Evolutionary conservation across 2,113 vertebrate genomes (phyloP).

Genomic region (Ciconia boyciana): DNA sequence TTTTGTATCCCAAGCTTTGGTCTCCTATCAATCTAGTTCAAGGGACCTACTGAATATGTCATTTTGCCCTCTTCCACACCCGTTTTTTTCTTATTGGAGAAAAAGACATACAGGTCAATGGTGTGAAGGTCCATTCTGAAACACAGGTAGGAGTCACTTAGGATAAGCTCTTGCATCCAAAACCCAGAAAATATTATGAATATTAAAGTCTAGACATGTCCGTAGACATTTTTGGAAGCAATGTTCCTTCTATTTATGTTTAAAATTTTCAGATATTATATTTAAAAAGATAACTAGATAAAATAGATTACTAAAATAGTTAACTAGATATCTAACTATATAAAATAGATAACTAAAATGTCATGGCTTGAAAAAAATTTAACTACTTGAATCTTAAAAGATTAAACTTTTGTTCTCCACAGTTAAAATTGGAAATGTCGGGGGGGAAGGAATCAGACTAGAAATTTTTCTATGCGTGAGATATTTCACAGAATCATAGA

Average conservation of each 20-base stretch:
- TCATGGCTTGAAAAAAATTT: background rate
- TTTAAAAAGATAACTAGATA: background rate
- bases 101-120: background rate
- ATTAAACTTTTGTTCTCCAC: background rate
- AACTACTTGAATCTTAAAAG: background rate
- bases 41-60: background rate
- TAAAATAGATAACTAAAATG: background rate
- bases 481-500: background rate
- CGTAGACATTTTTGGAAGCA: background rate
- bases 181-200: background rate
- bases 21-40: fast-evolving
- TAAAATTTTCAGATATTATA: background rate
- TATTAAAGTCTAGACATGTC: background rate
- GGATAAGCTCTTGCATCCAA: background rate
- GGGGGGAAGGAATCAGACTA: background rate
- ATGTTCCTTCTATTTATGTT: background rate
- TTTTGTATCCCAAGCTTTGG: background rate
- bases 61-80: background rate
- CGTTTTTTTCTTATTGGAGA: background rate
- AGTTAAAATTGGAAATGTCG: background rate
- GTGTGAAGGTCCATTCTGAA: background rate
- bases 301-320: background rate
- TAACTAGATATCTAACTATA: background rate
- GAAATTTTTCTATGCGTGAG: background rate
- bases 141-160: background rate